Percentiles rank a stretch among this genome's conserved stretches.
These are phyloP conservation scores for Anastatus disparis DNA, from an alignment of 1,140 invertebrate species.

Conservation along the genomic window DNA sequence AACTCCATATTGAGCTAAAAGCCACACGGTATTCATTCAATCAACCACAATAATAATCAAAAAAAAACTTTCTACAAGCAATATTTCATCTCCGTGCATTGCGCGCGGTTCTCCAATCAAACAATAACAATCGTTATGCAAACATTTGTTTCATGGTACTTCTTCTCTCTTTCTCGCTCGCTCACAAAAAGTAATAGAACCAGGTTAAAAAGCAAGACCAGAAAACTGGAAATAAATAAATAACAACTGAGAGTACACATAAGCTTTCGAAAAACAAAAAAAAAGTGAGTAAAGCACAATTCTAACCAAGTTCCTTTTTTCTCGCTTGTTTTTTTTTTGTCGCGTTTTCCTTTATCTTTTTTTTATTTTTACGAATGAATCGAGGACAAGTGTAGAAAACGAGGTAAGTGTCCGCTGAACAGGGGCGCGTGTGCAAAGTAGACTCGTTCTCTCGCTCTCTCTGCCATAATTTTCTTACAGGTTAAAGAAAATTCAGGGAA, in stretches of 20 bases:
- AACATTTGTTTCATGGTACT: background rate
- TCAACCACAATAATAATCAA: too few relatives aligned
- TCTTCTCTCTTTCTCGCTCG: background rate
- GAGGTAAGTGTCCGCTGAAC: slow-evolving; percentile 49
- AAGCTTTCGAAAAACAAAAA: too few relatives aligned
- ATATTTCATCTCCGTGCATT: too few relatives aligned
- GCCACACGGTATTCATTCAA: too few relatives aligned
- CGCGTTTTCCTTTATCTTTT: background rate
- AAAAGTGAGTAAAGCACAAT: background rate
- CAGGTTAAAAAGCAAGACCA: background rate
- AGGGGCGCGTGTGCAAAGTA: slow-evolving; percentile 15
- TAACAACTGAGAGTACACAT: background rate
- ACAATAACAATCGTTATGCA: slow-evolving; percentile 3
- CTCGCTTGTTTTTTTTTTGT: too few relatives aligned
- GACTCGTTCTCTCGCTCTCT: background rate
- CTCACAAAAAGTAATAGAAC: background rate
- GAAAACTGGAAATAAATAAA: background rate
- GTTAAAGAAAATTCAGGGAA: slow-evolving; percentile 42
- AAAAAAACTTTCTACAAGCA: too few relatives aligned
- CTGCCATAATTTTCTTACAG: slow-evolving; percentile 43
- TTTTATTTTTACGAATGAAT: slow-evolving; percentile 44
- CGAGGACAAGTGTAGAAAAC: slow-evolving; percentile 49
- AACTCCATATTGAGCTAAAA: too few relatives aligned
- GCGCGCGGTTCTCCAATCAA: too few relatives aligned
- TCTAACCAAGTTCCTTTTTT: background rate